phyloP scores from a whole-genome alignment of 2,888 invertebrate genomes.

The Aromia moschata region DNA sequence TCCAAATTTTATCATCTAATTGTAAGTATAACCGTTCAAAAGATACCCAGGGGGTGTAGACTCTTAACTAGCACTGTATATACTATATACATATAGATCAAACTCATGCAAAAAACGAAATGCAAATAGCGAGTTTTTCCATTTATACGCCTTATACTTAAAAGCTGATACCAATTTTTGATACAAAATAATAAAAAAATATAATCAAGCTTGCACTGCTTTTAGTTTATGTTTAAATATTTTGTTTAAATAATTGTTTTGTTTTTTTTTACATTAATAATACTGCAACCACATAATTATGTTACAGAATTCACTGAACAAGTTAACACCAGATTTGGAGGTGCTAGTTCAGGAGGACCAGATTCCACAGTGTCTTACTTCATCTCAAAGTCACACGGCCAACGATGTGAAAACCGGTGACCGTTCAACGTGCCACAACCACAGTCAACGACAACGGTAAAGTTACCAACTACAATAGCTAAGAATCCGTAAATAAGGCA shows the following conservation, averaged over 20 bases:
- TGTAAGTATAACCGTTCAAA: no score
- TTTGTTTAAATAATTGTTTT: not conserved
- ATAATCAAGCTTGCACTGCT: no score
- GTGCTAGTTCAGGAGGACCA: constrained; percentile 50
- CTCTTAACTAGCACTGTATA: no score
- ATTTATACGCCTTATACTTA: no score
- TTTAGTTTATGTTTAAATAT: not conserved
- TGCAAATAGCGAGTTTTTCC: no score
- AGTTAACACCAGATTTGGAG: constrained; percentile 62
- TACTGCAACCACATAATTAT: no score
- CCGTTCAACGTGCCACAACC: constrained; percentile 70
- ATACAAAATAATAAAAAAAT: no score
- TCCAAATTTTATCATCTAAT: no score
- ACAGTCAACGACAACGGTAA: constrained; percentile 79
- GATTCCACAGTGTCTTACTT: constrained; percentile 68
- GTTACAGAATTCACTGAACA: constrained; percentile 65
- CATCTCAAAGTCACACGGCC: constrained; percentile 69
- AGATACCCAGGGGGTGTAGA: no score
- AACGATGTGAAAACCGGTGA: constrained; percentile 68
- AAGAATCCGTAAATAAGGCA: constrained; percentile 56
- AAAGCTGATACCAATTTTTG: no score
- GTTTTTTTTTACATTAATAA: not conserved
- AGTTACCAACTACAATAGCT: constrained; percentile 70
- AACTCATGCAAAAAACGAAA: no score
- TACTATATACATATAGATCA: no score